phyloP scores from a whole-genome alignment of 2,113 vertebrate species.

The Onychorhynchus coronatus region DNA sequence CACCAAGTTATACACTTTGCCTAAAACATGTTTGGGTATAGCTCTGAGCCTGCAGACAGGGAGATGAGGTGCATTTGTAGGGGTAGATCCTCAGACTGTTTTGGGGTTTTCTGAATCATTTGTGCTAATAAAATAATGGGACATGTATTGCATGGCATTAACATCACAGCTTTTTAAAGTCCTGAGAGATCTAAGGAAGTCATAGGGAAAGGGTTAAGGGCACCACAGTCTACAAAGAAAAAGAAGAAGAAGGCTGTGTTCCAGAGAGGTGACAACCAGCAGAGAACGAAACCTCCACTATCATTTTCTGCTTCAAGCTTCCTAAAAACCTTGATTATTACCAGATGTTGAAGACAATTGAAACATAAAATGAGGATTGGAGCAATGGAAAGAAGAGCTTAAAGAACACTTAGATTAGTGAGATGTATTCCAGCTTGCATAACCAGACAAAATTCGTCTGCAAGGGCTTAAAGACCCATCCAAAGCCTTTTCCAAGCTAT shows the following conservation, averaged over 20 bases:
- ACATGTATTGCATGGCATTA: not conserved
- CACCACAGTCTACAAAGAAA: not conserved
- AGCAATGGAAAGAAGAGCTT: not conserved
- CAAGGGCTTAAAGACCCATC: not conserved
- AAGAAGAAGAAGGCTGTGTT: not conserved
- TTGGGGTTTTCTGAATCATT: not conserved
- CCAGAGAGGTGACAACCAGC: not conserved
- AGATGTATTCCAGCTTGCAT: not conserved
- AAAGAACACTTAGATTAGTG: constrained; percentile 2
- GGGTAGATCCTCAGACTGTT: not conserved
- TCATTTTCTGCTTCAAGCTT: not conserved
- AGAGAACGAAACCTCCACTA: not conserved
- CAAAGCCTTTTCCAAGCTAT: not conserved
- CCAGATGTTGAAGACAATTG: not conserved
- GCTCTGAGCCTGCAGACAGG: not conserved
- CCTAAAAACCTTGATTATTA: not conserved
- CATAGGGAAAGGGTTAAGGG: not conserved
- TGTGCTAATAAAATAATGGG: not conserved
- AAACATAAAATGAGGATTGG: not conserved
- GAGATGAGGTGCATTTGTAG: not conserved
- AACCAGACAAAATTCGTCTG: not conserved
- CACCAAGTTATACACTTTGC: not conserved
- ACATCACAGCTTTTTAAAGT: not conserved
- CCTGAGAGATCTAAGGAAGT: not conserved
- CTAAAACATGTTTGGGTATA: not conserved